Base-by-base conservation (phyloP, 2,797 vertebrate genomes). In the Florisuga fusca region DNA sequence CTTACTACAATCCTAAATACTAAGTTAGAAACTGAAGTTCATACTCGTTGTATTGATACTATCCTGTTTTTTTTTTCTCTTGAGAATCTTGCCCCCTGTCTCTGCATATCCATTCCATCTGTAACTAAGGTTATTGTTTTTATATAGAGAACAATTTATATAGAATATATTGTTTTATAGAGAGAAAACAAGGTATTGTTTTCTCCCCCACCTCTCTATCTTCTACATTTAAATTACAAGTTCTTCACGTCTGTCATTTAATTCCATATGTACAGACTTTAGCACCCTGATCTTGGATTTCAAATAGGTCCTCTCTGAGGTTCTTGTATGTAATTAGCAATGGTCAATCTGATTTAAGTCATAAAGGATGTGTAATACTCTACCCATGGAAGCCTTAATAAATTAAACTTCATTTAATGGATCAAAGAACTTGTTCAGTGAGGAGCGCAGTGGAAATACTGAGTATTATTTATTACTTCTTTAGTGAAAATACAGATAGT, bases 401-500 rank as follows among this genome's bases (percentile, higher is more conserved):
- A 95, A 91, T 90, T 87, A 75, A 55, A 90, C 74, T 79, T 81
- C 67, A 84, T 80, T 88, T 78, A 84, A 57, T 59, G 64, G 86
- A 55, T 69, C 68, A 61, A 46, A 73, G 76, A 75, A 43, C 90
- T 87, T 9, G 8, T 84, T 68, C 45, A 34, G 57, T 21, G 89
- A 93, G 85, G 45, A 72, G 41, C 66, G 22, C 20, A 54, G 88
- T 90, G 81, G 67, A 94, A 94, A 88, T 73, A 76, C 54, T 36
- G 75, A 78, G 50, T 82, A 41, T 75, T 93, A 90, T 93, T 96
- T 96, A 91, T 84, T 78, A 82, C 63, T 93, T 67, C 92, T 91
- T 72, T 34, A 86, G 79, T 33, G 66, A 88, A 94, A 95, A 84
- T 12, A n/a, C 2, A 11, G 77, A 72, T 86, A 62, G 67, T 48